Evolutionary conservation across 2,888 invertebrate species (phyloP).

Genomic region (Drosophila mettleri): DNA sequence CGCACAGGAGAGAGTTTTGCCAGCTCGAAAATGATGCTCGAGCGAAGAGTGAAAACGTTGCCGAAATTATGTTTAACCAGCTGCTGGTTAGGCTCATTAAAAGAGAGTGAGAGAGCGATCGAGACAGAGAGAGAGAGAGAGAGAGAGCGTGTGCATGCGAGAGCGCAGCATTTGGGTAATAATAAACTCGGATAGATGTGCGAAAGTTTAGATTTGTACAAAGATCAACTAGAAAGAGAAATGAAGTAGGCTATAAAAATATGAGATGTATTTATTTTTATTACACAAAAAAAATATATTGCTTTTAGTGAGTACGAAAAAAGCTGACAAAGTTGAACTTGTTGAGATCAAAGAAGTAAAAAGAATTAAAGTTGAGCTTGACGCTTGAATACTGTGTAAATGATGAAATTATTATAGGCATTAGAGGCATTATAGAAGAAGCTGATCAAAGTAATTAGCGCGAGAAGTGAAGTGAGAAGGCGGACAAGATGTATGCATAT

Average conservation of each 20-base stretch:
- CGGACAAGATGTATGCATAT: no score
- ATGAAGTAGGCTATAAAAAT: not conserved
- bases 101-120: not conserved
- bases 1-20: not conserved
- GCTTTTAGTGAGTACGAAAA: no score
- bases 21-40: conserved; percentile 9
- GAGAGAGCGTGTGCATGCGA: not conserved
- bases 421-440: no score
- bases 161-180: conserved; percentile 9
- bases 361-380: no score
- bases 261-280: not conserved
- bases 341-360: not conserved
- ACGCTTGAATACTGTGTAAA: no score
- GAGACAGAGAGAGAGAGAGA: conserved; percentile 9
- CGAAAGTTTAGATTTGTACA: conserved; percentile 1
- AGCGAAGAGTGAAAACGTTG: conserved; percentile 29
- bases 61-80: conserved; percentile 14
- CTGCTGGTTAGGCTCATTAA: conserved; percentile 1
- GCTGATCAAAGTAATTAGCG: no score
- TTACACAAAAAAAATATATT: not conserved
- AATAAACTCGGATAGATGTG: conserved; percentile 3
- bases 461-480: no score
- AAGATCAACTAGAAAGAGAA: not conserved
- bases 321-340: not conserved
- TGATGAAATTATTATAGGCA: no score